These are phyloP conservation scores for Melanerpes formicivorus DNA, from an alignment of 2,113 vertebrate genomes.

Conservation along the genomic window DNA sequence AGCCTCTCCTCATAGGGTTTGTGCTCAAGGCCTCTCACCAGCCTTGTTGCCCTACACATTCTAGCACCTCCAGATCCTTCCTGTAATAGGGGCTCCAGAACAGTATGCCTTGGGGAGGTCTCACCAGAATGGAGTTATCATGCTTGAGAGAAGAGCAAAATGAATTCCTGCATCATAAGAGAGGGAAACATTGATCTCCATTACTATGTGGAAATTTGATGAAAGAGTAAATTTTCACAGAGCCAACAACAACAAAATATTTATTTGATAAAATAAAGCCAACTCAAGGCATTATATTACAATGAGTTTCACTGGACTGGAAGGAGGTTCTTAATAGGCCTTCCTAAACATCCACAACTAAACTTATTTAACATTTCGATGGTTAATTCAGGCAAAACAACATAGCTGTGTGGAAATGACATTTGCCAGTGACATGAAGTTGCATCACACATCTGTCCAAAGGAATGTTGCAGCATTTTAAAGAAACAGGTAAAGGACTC, in stretches of 20 bases:
- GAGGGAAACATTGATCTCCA: not conserved
- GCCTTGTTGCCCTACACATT: too few species aligned
- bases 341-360: not conserved
- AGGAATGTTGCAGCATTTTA: not conserved
- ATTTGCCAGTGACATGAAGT: not conserved
- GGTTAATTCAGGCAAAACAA: not conserved
- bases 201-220: not conserved
- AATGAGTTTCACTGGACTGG: not conserved
- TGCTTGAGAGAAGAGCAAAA: not conserved
- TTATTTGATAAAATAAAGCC: not conserved
- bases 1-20: too few species aligned
- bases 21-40: too few species aligned
- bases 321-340: not conserved
- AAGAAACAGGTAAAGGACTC: not conserved
- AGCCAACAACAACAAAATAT: not conserved
- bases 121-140: not conserved
- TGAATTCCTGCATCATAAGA: not conserved
- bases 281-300: not conserved
- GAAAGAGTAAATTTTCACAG: not conserved
- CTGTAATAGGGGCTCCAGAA: too few species aligned
- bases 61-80: too few species aligned
- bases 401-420: not conserved
- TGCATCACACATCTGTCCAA: not conserved
- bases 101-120: too few species aligned
- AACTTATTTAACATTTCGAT: not conserved